Conservation (phyloP, 2,888 invertebrate genomes). For the Temnothorax rugatulus region DNA sequence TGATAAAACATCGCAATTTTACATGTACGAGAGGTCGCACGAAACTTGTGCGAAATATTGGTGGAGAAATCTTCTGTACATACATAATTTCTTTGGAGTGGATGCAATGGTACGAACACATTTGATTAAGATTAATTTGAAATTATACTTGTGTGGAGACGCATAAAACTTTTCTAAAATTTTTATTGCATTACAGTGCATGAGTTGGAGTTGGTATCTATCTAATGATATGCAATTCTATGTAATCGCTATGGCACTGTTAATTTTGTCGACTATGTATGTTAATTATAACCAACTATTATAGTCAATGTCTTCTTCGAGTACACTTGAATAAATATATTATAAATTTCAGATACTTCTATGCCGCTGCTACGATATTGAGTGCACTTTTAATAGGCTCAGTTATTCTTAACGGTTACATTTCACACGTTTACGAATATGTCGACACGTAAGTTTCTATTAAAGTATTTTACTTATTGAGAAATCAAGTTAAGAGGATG, state of each 20-base stretch:
- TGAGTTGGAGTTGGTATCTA: too few species aligned
- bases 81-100: background rate
- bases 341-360: background rate
- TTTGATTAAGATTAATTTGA: background rate
- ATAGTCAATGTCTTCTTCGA: too few species aligned
- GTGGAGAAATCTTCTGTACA: background rate
- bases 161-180: background rate
- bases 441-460: slow-evolving; percentile 83
- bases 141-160: too few species aligned
- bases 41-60: too few species aligned
- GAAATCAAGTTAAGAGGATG: slow-evolving; percentile 10
- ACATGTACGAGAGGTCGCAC: too few species aligned
- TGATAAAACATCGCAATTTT: too few species aligned
- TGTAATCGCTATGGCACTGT: too few species aligned
- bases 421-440: slow-evolving; percentile 6
- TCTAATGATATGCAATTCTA: too few species aligned
- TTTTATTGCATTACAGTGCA: background rate
- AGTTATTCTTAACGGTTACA: background rate
- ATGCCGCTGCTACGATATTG: background rate
- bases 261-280: too few species aligned
- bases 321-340: too few species aligned
- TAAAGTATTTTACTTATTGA: slow-evolving; percentile 6
- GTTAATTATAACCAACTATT: too few species aligned
- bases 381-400: background rate
- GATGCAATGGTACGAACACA: background rate